Evolutionary conservation across 2,113 vertebrate species (phyloP).

Genomic region (Macquaria ambigua): DNA sequence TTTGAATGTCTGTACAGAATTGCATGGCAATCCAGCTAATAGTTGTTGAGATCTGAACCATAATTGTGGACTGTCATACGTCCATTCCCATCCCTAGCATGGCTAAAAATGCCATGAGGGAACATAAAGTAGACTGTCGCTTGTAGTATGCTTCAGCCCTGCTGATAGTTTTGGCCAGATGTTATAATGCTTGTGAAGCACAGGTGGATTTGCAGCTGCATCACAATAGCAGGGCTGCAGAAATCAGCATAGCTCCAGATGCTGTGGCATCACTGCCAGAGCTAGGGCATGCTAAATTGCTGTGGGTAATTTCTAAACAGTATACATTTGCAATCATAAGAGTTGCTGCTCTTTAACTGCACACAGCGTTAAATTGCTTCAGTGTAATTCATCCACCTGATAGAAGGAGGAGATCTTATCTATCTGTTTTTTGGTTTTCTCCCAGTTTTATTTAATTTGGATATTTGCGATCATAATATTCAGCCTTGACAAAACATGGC

Average conservation of each 20-base stretch:
- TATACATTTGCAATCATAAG: slow-evolving; percentile 13
- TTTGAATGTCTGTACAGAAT: background rate
- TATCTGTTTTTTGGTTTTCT: background rate
- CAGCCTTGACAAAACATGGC: slow-evolving; percentile 57
- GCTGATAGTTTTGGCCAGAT: background rate
- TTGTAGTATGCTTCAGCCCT: background rate
- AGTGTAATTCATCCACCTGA: slow-evolving; percentile 1
- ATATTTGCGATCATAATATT: slow-evolving; percentile 64
- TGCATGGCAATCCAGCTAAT: background rate
- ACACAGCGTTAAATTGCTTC: slow-evolving; percentile 5
- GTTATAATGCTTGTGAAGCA: background rate
- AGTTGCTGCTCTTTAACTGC: slow-evolving; percentile 1
- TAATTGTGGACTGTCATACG: background rate
- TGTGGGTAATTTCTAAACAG: slow-evolving; percentile 21
- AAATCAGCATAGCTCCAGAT: slow-evolving; percentile 22
- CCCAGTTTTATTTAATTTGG: slow-evolving; percentile 55
- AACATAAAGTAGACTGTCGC: background rate
- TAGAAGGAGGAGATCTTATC: background rate
- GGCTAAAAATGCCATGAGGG: background rate
- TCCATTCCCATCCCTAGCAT: background rate
- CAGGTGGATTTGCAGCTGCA: slow-evolving; percentile 21
- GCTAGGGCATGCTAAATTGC: background rate
- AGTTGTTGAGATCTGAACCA: background rate
- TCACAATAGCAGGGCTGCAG: background rate
- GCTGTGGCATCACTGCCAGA: background rate